Evolutionary conservation across 2,797 vertebrate genomes (phyloP).

Genomic region (Nasua narica): DNA sequence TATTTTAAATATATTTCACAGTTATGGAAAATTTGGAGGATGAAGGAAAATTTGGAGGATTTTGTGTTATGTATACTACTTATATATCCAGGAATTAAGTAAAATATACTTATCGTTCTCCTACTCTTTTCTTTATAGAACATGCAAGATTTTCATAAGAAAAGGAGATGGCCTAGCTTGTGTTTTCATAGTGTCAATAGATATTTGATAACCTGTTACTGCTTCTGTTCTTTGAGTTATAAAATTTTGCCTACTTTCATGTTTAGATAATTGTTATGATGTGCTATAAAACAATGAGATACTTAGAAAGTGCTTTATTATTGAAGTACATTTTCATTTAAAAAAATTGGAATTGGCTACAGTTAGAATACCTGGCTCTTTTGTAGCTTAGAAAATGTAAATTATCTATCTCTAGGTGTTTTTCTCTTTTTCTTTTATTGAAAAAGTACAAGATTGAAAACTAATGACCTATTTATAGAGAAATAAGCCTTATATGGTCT

Average conservation of each 20-base stretch:
- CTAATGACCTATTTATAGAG: neutral
- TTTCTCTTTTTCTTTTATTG: neutral
- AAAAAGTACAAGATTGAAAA: neutral
- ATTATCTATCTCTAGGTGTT: neutral
- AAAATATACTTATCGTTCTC: neutral
- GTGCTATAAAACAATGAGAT: neutral
- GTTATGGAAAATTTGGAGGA: neutral
- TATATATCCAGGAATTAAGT: neutral
- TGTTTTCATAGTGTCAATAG: neutral
- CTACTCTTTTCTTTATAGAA: neutral
- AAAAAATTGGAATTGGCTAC: neutral
- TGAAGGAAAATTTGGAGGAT: neutral
- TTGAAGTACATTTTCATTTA: neutral
- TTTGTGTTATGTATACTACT: neutral
- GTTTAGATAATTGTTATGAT: neutral
- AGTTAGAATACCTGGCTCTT: neutral
- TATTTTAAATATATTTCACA: neutral
- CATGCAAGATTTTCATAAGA: neutral
- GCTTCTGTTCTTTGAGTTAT: neutral
- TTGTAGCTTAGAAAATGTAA: neutral
- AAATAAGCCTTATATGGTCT: conserved; percentile 22
- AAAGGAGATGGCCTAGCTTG: neutral
- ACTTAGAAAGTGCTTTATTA: neutral
- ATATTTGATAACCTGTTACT: neutral
- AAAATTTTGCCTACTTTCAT: neutral